Conservation (phyloP, 2,888 invertebrate genomes). For the Drosophila recens region DNA sequence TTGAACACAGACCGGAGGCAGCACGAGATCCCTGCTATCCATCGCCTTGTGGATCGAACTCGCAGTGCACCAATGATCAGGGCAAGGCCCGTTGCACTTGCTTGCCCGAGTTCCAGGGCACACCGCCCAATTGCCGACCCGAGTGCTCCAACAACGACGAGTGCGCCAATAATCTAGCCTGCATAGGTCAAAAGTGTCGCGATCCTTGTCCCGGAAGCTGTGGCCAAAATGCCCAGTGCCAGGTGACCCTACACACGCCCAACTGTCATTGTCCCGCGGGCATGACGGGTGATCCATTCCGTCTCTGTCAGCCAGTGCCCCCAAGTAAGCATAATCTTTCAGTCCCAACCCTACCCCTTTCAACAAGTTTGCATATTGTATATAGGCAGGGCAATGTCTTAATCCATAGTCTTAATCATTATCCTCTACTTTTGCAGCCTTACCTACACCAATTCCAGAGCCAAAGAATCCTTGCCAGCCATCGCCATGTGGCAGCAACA, state of each 20-base stretch:
- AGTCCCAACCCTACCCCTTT: neutral
- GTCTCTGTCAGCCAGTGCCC: conserved; percentile 86
- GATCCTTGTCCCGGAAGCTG: conserved; percentile 93
- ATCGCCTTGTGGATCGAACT: conserved; percentile 91
- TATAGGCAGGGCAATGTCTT: conserved; percentile 43
- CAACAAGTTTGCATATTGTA: conserved; percentile 74
- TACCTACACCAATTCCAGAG: conserved; percentile 55
- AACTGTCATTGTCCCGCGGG: conserved; percentile 89
- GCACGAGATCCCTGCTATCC: conserved; percentile 89
- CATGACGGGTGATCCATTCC: conserved; percentile 91
- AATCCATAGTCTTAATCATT: conserved; percentile 9
- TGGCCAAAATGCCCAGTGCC: conserved; percentile 90
- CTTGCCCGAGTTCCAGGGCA: conserved; percentile 89
- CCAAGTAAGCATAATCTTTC: conserved; percentile 75
- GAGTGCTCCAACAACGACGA: conserved; percentile 91
- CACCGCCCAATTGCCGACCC: conserved; percentile 90
- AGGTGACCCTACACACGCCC: conserved; percentile 91
- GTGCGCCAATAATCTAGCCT: conserved; percentile 89
- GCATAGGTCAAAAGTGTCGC: conserved; percentile 90
- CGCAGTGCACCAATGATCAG: conserved; percentile 89
- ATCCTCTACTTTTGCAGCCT: conserved; percentile 54
- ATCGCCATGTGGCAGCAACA: conserved; percentile 90
- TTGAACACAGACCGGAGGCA: conserved; percentile 40
- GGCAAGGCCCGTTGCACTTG: conserved; percentile 89
- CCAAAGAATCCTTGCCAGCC: conserved; percentile 89